Evolutionary conservation across 2,888 invertebrate species (phyloP), one percentile per base, ranked within the genome.

Genomic region (Tinea pellionella): DNA sequence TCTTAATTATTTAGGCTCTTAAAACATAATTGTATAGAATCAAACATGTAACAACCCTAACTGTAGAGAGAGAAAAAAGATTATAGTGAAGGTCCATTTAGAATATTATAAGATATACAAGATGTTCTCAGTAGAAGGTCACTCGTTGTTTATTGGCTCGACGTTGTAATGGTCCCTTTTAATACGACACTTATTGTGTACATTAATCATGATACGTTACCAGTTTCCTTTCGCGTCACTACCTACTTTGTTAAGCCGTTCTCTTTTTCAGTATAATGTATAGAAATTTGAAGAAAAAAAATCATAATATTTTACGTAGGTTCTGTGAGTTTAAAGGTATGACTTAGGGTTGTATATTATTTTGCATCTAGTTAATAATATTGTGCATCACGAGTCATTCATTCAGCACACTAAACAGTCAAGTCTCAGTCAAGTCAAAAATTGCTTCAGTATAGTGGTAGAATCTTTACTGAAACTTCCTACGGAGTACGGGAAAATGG

Each of bases 141-240:
- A 9, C 37, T 18, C 15, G 60, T 55, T 55, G 55, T 53, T 55
- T 55, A 55, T 15, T n/a, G 18, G 13, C 37, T 32, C 13, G 9
- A 15, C 32, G 15, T 42, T 15, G 42, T 42, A 59, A 59, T 59
- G 59, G 59, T 42, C 24, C 18, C 18, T 74, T 72, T 75, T 74
- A 78, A 80, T 80, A 80, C 76, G 80, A 79, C 81, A 76, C 80
- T 81, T 81, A 82, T 83, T 83, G 76, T 78, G 72, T 69, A 78
- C 78, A 81, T 82, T 81, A 82, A 82, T 83, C 81, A 80, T 78
- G 24, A 71, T 66, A 62, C 63, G 15, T 53, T 47, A 13, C 30
- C 53, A 32, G 30, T 16, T 30, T 29, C 8, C 57, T 47, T 47
- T 47, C 57, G 7, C 30, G 57, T 32, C 57, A 24, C 19, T 24